Percentiles rank a stretch among this genome's conserved stretches.
phyloP scores from a whole-genome alignment of 2,113 vertebrate genomes.

The Sebastes schlegelii region DNA sequence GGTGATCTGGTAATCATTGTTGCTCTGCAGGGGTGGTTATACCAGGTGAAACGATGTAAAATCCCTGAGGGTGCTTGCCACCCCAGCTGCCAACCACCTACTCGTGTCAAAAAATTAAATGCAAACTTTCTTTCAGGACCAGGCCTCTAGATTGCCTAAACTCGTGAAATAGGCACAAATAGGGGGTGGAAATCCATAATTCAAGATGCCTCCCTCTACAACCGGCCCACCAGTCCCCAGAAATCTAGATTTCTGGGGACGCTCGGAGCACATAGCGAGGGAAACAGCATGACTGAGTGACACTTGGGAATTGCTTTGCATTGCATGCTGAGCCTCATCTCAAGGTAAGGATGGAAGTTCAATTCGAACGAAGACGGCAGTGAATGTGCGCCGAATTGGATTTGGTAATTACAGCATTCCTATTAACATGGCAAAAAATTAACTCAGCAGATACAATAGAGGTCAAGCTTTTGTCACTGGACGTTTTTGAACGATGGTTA shows the following conservation, averaged over 20 bases:
- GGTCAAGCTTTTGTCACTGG: background rate
- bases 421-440: background rate
- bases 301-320: slow-evolving; percentile 27
- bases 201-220: slow-evolving; percentile 34
- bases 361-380: background rate
- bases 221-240: slow-evolving; percentile 11
- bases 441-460: background rate
- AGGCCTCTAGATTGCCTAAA: slow-evolving; percentile 25
- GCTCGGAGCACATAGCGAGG: too few species aligned
- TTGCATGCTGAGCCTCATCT: slow-evolving; percentile 51
- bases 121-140: slow-evolving; percentile 43
- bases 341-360: slow-evolving; percentile 8
- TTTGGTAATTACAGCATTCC: slow-evolving; percentile 2
- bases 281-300: too few species aligned
- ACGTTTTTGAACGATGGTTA: background rate
- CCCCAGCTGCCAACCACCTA: slow-evolving; percentile 9
- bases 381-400: background rate
- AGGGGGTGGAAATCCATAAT: slow-evolving; percentile 43
- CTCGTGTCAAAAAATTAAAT: slow-evolving; percentile 28
- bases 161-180: slow-evolving; percentile 19
- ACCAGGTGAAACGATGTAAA: slow-evolving; percentile 16
- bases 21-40: slow-evolving; percentile 25
- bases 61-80: slow-evolving; percentile 5
- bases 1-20: slow-evolving; percentile 43
- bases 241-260: too few species aligned